Base-by-base conservation (phyloP, 2,797 vertebrate genomes). In the Phrynocephalus guinanensis region DNA sequence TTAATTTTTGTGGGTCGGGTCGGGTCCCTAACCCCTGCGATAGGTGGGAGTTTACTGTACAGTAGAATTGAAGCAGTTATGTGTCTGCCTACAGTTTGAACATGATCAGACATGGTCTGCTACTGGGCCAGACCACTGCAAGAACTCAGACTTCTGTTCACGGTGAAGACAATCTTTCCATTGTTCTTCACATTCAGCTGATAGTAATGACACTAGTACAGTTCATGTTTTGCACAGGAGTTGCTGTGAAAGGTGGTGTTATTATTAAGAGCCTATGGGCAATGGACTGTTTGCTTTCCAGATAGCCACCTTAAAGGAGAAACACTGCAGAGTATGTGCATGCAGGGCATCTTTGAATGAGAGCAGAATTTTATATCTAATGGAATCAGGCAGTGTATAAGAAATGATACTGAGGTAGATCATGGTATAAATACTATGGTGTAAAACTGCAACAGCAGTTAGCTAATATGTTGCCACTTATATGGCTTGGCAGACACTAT, bases 321-420 rank as follows among this genome's bases (percentile, higher is more conserved):
- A 16, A 63, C 60, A 63, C 18, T 63, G 60, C 60, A 63, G 18
- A 79, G 48, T 52, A 70, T 56, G 33, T 16, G 38, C 30, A 44
- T 63, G 24, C 20, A 52, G 28, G 22, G 24, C 38, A 76, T 38
- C 24, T 20, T 56, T 86, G 67, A 50, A 91, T 95, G 93, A 93
- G 92, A 92, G 90, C 13, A 93, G 83, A 93, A 94, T 96, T 85
- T 82, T 95, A 66, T 96, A 97, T 93, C 92, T 82, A 91, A 95
- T 87, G 89, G 91, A 95, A 95, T 96, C 52, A 56, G 52, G 52
- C 52, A 96, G 79, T 91, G 88, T 94, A 97, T 95, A 96, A 94
- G 88, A 92, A 95, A 95, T 95, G 94, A 92, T 93, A 93, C 94
- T 91, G 94, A 95, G 95, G 93, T 93, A 91, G 44, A 13, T n/a